Conservation (phyloP, 2,888 invertebrate genomes). For the Synergus umbraculus region DNA sequence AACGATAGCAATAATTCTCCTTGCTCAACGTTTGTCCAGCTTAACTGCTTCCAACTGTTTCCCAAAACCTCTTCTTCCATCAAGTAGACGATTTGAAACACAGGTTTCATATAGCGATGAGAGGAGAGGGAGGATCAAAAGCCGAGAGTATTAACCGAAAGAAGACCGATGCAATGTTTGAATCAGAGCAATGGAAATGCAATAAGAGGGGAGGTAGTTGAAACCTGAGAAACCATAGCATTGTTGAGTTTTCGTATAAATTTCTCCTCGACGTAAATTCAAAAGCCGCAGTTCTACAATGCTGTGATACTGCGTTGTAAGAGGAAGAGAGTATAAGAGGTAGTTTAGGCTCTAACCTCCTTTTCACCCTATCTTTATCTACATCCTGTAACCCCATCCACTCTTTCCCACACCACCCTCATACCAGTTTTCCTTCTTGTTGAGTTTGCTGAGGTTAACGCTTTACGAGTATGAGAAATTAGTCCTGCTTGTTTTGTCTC, state of each 20-base stretch:
- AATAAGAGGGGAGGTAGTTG: constrained; percentile 43
- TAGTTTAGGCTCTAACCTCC: constrained; percentile 35
- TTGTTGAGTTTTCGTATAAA: constrained; percentile 71
- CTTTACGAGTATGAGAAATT: constrained; percentile 49
- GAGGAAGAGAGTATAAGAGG: constrained; percentile 18
- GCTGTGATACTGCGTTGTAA: neutral
- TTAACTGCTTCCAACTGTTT: constrained; percentile 3
- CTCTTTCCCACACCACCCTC: constrained; percentile 17
- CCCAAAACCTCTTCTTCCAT: neutral
- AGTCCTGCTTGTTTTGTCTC: constrained; percentile 50
- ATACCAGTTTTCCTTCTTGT: constrained; percentile 45
- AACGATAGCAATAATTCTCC: constrained; percentile 12
- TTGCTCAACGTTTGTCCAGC: constrained; percentile 23
- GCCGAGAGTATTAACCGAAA: neutral
- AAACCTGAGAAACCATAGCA: constrained; percentile 51
- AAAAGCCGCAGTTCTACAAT: constrained; percentile 53
- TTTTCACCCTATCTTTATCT: constrained; percentile 18
- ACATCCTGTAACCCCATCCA: constrained; percentile 11
- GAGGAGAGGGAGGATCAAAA: neutral
- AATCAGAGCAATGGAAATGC: neutral
- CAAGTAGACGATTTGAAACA: constrained; percentile 23
- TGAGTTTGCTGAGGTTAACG: constrained; percentile 45
- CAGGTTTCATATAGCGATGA: too few species aligned
- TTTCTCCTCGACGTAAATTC: constrained; percentile 67
- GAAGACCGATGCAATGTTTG: neutral